Evolutionary conservation across 1,140 invertebrate species (phyloP), one percentile per base, ranked within the genome.

Genomic region (Neodiprion virginianus): DNA sequence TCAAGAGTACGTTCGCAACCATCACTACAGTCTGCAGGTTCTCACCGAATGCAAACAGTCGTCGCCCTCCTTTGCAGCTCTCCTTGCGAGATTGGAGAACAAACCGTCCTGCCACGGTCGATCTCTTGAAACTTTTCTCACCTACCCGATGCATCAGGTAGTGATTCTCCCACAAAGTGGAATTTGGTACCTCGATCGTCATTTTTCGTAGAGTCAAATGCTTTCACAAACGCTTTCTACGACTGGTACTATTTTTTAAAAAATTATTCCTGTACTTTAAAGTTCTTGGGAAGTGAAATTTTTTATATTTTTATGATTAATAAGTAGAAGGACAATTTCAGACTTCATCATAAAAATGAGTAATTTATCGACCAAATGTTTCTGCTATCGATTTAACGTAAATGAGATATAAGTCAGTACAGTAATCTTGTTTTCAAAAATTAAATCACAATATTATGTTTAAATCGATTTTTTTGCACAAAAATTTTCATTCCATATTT

Each of bases 131-230:
- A 96, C 93, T 5, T 98, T 98, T 87, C 89, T 98, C 69, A 98
- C 96, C 1, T 97, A 97, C 88, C 96, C 96, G 10, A 98, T 98
- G 96, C 95, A 97, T 90, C 96, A 97, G 92, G 96, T 97, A 89
- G 85, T 67, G 40, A 61, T 14, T 4, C 53, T 12, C 5, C 53
- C 53, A 14, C 53, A 61, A 14, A 14, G 7, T 53, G 1, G 61
- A n/a, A n/a, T 3, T 66, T 66, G 14, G 4, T 3, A 14, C 17
- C 17, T 1, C 61, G 4, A n/a, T 21, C 61, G 7, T 66, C 61
- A 66, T n/a, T 66, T 21, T 5, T n/a, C 17, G 14, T 7, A 66
- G 4, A 21, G 17, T 14, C 1, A 66, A 14, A 1, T 66, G 17
- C 4, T 66, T 40, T 40, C 5, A 1, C 28, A 40, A 40, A 40